These are phyloP conservation scores for Centropus bengalensis DNA, from an alignment of 2,113 vertebrate genomes.

Conservation along the genomic window DNA sequence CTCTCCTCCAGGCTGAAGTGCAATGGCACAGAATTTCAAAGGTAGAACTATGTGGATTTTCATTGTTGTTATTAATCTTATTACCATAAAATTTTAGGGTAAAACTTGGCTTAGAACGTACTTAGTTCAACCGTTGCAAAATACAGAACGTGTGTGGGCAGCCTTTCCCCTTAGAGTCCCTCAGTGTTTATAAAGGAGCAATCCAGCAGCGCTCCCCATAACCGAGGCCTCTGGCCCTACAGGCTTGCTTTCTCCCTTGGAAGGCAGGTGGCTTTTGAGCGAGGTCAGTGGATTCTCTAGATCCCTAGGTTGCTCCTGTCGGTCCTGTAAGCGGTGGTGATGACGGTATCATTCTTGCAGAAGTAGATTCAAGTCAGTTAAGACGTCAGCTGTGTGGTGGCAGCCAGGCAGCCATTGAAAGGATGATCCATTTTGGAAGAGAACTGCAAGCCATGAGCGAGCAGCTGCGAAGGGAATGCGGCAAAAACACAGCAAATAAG, in stretches of 20 bases:
- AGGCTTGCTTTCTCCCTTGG: background rate
- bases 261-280: background rate
- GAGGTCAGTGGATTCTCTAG: background rate
- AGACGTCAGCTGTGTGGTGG: constrained; percentile 95
- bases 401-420: constrained; percentile 96
- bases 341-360: constrained; percentile 71
- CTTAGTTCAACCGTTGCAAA: background rate
- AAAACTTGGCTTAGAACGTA: background rate
- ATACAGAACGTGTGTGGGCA: accelerated
- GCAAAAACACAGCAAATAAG: constrained; percentile 96
- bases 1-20: background rate
- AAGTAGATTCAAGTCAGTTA: constrained; percentile 92
- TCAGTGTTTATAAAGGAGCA: background rate
- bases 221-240: background rate
- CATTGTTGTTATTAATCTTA: background rate
- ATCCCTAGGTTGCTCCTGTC: background rate
- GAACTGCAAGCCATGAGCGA: constrained; percentile 98
- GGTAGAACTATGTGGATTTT: background rate
- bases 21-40: background rate
- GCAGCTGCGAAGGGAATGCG: constrained; percentile 94
- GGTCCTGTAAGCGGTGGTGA: background rate
- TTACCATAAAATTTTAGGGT: background rate
- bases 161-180: background rate
- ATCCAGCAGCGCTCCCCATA: accelerated
- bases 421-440: constrained; percentile 98